A percentile compares a stretch with the other conserved stretches of the same genome.
These are phyloP conservation scores for Todus mexicanus DNA, from an alignment of 2,797 vertebrate species.

Conservation along the genomic window DNA sequence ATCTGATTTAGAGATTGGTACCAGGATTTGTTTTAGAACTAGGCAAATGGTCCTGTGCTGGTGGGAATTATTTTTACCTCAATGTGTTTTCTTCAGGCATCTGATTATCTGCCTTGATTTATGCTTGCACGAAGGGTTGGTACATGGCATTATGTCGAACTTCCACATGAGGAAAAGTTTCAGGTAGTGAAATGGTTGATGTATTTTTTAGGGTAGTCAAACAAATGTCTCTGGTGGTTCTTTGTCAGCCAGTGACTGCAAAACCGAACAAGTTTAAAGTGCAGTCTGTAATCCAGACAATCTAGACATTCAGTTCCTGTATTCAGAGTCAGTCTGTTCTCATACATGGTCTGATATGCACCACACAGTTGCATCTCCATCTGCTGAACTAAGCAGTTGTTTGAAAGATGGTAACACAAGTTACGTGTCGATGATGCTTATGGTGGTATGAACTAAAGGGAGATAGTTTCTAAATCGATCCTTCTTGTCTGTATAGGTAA, in stretches of 20 bases:
- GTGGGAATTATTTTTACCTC: background rate
- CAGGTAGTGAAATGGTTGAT: background rate
- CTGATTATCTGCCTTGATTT: background rate
- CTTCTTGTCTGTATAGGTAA: background rate
- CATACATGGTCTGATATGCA: background rate
- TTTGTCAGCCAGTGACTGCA: background rate
- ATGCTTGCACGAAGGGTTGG: background rate
- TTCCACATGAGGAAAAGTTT: background rate
- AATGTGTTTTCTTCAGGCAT: background rate
- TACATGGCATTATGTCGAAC: background rate
- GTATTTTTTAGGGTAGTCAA: background rate
- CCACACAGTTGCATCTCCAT: accelerated
- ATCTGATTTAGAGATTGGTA: background rate
- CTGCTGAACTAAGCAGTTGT: background rate
- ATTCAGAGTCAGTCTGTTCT: background rate
- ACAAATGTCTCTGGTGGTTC: background rate
- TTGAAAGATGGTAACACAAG: background rate
- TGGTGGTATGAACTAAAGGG: background rate
- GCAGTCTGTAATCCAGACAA: background rate
- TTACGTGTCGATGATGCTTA: background rate
- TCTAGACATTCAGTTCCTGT: background rate
- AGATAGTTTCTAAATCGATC: background rate
- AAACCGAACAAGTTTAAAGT: background rate
- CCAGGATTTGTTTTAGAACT: background rate
- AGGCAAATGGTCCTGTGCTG: background rate